Percentiles rank a stretch among this genome's conserved stretches.
Conservation (phyloP, 1,140 invertebrate genomes). For the Eciton burchellii region DNA sequence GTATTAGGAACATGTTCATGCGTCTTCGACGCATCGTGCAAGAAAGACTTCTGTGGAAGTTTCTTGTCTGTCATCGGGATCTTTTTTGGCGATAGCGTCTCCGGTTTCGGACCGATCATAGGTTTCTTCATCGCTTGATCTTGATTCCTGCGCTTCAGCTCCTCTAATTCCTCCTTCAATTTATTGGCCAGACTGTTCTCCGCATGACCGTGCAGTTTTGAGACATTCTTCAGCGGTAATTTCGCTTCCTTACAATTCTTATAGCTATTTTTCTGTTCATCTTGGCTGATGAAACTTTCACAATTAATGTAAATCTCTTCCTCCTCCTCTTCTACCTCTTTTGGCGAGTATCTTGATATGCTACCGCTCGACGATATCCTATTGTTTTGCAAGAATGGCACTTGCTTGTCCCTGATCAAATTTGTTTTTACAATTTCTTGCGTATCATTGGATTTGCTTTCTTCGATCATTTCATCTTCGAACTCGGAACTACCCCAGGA, state of each 20-base stretch:
- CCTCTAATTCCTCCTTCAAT: conserved; percentile 76
- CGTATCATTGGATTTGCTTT: conserved; percentile 43
- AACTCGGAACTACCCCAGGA: conserved; percentile 82
- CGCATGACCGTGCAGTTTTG: conserved; percentile 54
- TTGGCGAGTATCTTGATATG: background rate
- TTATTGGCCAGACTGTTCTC: conserved; percentile 75
- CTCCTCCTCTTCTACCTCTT: conserved; percentile 27
- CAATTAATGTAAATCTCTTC: conserved; percentile 80
- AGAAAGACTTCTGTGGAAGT: conserved; percentile 77
- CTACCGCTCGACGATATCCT: background rate
- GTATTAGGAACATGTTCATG: background rate
- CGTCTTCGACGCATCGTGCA: conserved; percentile 65
- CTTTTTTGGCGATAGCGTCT: conserved; percentile 20
- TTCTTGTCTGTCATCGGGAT: background rate
- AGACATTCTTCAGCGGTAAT: conserved; percentile 51
- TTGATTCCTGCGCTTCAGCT: conserved; percentile 66
- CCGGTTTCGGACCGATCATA: conserved; percentile 64
- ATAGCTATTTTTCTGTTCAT: conserved; percentile 74
- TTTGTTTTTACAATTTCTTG: conserved; percentile 4
- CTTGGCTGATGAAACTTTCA: background rate
- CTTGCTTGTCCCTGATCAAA: background rate
- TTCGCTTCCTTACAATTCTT: conserved; percentile 71
- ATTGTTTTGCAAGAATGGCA: background rate
- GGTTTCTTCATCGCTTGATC: conserved; percentile 61
- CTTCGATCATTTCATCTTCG: conserved; percentile 76